phyloP scores from a whole-genome alignment of 2,888 invertebrate genomes.

The Xestia rhomboidea region DNA sequence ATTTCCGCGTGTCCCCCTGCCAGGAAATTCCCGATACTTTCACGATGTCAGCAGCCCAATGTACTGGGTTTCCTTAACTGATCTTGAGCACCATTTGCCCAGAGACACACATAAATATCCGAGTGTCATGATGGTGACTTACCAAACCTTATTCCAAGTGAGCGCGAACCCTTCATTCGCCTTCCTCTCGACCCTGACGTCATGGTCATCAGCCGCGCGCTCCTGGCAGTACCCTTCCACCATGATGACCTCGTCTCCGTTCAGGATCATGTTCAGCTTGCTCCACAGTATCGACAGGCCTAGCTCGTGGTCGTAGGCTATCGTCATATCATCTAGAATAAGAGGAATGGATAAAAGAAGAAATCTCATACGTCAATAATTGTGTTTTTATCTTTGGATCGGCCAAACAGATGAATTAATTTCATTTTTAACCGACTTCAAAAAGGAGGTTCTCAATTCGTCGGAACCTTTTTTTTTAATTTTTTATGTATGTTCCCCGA shows the following conservation, averaged over 20 bases:
- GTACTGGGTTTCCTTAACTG: not conserved
- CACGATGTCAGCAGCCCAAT: not conserved
- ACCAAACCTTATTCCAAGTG: constrained; percentile 94
- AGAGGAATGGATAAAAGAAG: not conserved
- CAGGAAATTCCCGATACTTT: not conserved
- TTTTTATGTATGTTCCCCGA: too few species aligned
- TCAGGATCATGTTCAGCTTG: constrained; percentile 91
- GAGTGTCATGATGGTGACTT: constrained; percentile 56
- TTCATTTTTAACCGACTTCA: too few species aligned
- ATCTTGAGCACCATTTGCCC: not conserved
- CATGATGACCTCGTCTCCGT: constrained; percentile 93
- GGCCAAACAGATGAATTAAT: not conserved
- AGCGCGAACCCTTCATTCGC: constrained; percentile 94
- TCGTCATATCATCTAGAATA: constrained; percentile 83
- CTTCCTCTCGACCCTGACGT: constrained; percentile 93
- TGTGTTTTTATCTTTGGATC: not conserved
- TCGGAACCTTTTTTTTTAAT: too few species aligned
- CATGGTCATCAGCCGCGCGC: constrained; percentile 91
- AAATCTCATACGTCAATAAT: not conserved
- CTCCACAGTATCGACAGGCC: constrained; percentile 86
- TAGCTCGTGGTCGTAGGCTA: constrained; percentile 80
- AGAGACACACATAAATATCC: not conserved
- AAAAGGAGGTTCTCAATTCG: too few species aligned
- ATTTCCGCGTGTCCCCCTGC: not conserved
- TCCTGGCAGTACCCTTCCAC: constrained; percentile 93